phyloP scores from a whole-genome alignment of 2,113 vertebrate species.

The Xiphophorus hellerii region DNA sequence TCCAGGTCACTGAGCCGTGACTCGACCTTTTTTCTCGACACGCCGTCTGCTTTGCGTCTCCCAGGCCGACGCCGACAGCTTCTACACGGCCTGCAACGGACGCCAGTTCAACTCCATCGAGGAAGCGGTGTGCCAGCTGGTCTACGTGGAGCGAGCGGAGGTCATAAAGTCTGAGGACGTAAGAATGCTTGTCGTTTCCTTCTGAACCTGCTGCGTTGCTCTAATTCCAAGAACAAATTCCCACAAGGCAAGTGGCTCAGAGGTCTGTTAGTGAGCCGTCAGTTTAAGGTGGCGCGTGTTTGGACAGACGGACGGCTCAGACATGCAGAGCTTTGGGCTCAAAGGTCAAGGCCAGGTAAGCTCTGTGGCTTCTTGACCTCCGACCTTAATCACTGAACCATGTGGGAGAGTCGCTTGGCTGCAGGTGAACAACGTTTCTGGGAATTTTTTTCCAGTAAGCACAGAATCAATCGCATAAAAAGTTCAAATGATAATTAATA shows the following conservation, averaged over 20 bases:
- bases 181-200: not conserved
- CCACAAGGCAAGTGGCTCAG: not conserved
- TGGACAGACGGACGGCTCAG: not conserved
- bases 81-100: constrained; percentile 93
- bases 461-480: too few species aligned
- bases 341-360: too few species aligned
- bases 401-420: not conserved
- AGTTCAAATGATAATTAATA: too few species aligned
- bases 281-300: not conserved
- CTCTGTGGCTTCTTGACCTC: not conserved
- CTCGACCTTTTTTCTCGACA: not conserved
- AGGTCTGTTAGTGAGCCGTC: not conserved
- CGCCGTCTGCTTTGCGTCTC: constrained; percentile 1
- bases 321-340: too few species aligned
- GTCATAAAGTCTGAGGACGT: constrained; percentile 96
- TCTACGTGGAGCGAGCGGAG: constrained; percentile 96
- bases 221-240: not conserved
- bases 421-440: not conserved
- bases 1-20: too few species aligned
- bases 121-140: constrained; percentile 95
- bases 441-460: too few species aligned
- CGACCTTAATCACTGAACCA: not conserved
- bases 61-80: constrained; percentile 94
- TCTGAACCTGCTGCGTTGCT: not conserved
- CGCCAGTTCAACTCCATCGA: constrained; percentile 98